Evolutionary conservation across 2,797 vertebrate species (phyloP), one percentile per base, ranked within the genome.

Genomic region (Jordanella pulchra): DNA sequence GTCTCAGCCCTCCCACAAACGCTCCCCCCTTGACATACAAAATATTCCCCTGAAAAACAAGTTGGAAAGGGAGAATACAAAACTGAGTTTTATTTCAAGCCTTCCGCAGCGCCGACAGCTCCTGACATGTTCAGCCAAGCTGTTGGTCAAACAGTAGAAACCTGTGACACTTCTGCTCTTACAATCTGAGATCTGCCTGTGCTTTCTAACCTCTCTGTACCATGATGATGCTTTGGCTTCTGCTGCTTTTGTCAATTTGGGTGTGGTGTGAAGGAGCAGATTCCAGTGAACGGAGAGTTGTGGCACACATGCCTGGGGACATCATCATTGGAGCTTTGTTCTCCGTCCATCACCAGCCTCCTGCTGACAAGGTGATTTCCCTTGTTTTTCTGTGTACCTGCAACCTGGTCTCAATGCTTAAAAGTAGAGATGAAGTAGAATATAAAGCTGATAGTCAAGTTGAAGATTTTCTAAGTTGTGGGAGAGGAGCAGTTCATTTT

Each of bases 261-360:
- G 94, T 93, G 88, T 93, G 92, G 86, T 89, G 94, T 91, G 89
- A 92, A 80, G 87, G 86, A 60, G 93, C 94, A 1, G 87, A 88
- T 69, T 92, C 91, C 50, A 98, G 82, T 60, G 97, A 99, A 85
- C 95, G 97, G 71, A 92, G 98, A 64, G 96, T 99, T 85, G 95
- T 99, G 77, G 96, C 98, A 50, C 95, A 99, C 80, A 95, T 97
- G 89, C 94, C 97, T 2, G 98, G 98, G 28, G 98, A 99, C 94
- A 95, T 99, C 89, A 96, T 97, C 83, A 99, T 99, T 25, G 98
- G 98, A 81, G 98, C 98, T 2, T 87, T 99, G 53, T 99, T 99
- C 89, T 99, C 98, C 0, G 97, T 99, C 76, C 98, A 99, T 90
- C 98, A 99, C 81, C 98, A 99, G 84, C 98, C 98, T 54, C 95